A percentile compares a stretch with the other conserved stretches of the same genome.
phyloP scores from a whole-genome alignment of 2,113 vertebrate genomes.

The Pelecanoides urinatrix region DNA sequence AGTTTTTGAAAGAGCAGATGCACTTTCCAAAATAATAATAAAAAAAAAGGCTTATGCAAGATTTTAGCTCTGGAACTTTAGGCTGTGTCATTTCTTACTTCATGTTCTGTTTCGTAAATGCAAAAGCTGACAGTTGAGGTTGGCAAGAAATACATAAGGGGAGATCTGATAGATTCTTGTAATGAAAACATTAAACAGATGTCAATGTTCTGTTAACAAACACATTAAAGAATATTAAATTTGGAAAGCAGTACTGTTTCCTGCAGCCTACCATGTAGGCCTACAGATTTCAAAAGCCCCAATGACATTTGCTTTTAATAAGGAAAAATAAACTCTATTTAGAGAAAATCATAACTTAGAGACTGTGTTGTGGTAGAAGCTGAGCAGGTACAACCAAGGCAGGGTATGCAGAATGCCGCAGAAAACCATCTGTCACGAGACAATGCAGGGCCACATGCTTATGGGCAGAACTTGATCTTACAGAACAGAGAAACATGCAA shows the following conservation, averaged over 20 bases:
- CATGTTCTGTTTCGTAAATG: background rate
- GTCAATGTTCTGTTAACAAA: constrained; percentile 24
- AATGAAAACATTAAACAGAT: background rate
- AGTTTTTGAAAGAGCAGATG: background rate
- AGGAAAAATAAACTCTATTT: background rate
- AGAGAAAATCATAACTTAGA: background rate
- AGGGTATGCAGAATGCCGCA: background rate
- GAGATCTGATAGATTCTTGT: background rate
- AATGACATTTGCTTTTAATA: constrained; percentile 9
- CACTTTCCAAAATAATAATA: background rate
- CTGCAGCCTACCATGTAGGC: background rate
- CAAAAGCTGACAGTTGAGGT: background rate
- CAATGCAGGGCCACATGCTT: background rate
- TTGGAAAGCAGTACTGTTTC: background rate
- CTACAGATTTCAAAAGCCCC: background rate
- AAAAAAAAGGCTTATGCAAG: background rate
- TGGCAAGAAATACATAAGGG: background rate
- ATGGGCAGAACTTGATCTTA: background rate
- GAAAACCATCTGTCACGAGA: background rate
- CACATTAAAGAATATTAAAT: background rate
- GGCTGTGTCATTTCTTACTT: background rate
- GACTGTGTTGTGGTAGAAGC: background rate
- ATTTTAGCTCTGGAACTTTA: background rate
- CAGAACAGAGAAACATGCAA: background rate
- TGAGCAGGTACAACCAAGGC: background rate